Base-by-base conservation (phyloP, 2,113 vertebrate genomes). In the Brachionichthys hirsutus region DNA sequence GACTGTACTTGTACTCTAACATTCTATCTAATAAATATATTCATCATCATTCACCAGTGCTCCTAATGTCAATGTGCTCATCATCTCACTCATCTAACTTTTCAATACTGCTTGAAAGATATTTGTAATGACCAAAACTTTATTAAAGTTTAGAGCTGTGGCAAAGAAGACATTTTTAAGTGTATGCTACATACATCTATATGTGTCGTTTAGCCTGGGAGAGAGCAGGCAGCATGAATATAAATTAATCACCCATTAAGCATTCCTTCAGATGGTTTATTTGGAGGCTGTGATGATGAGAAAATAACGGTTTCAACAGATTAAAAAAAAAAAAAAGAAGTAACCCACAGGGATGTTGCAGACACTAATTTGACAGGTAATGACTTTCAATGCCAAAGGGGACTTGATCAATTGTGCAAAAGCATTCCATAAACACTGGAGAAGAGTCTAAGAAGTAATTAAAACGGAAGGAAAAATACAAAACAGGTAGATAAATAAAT, bases 331-430 rank as follows among this genome's bases (percentile, higher is more conserved):
- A n/a, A 55, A 64, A 18, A 73, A 78, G 52, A 69, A 67, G 49
- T 36, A n/a, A 61, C 82, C 80, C 66, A 20, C 41, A 73, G 78
- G 77, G 42, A 84, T 80, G 75, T 77, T 67, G 76, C 42, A 77
- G 58, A 67, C 81, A 83, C 81, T 64, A 83, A 81, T 86, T 81
- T 70, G 68, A 80, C 70, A 84, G 66, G 75, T 86, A 73, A 80
- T 70, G 61, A 69, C 51, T 83, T 72, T 46, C 36, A 61, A 67
- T 7, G 53, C 71, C 78, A 77, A 61, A 1, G 56, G 75, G 79
- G 66, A 83, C 67, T 63, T 74, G 65, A 30, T 30, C 24, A 30
- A 6, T 30, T 67, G 63, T 51, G 34, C 52, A 66, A 73, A 73
- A 54, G 2, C 5, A 55, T 62, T 67, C 60, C 72, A 61, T 45